Conservation (phyloP, 2,113 vertebrate genomes). For the Hypanus sabinus region DNA sequence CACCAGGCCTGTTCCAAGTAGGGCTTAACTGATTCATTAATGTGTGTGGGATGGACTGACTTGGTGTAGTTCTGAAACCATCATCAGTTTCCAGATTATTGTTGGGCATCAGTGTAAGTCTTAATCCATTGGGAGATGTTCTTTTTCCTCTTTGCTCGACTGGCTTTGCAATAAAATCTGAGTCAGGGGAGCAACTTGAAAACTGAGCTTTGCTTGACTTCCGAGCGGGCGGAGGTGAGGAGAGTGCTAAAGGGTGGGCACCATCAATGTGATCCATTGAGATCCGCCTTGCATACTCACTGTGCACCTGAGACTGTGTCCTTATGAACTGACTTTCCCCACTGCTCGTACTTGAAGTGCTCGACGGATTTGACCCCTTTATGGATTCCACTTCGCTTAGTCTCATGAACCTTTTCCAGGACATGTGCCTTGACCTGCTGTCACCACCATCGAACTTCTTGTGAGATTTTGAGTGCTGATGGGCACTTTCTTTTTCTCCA, state of each 20-base stretch:
- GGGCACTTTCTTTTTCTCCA: constrained; percentile 58
- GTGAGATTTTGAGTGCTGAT: constrained; percentile 44
- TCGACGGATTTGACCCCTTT: constrained; percentile 44
- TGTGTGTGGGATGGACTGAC: not conserved
- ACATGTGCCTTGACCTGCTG: constrained; percentile 49
- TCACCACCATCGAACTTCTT: constrained; percentile 53
- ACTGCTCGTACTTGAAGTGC: not conserved
- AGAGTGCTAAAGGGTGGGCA: constrained; percentile 40
- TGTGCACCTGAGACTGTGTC: not conserved
- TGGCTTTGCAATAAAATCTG: not conserved
- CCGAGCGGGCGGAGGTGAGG: not conserved
- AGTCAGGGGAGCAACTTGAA: not conserved
- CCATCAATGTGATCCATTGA: constrained; percentile 42
- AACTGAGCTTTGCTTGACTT: not conserved
- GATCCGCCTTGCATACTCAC: constrained; percentile 15
- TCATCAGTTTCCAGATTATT: constrained; percentile 9
- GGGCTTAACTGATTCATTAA: constrained; percentile 26
- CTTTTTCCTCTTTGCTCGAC: constrained; percentile 4
- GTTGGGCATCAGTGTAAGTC: not conserved
- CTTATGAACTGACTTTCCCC: constrained; percentile 16
- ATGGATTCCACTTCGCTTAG: constrained; percentile 53
- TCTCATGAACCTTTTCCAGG: constrained; percentile 62
- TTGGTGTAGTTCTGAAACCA: not conserved
- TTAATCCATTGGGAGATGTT: constrained; percentile 14
- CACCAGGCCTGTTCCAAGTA: constrained; percentile 17